Evolutionary conservation across 2,113 vertebrate genomes (phyloP).

Genomic region (Promerops cafer): DNA sequence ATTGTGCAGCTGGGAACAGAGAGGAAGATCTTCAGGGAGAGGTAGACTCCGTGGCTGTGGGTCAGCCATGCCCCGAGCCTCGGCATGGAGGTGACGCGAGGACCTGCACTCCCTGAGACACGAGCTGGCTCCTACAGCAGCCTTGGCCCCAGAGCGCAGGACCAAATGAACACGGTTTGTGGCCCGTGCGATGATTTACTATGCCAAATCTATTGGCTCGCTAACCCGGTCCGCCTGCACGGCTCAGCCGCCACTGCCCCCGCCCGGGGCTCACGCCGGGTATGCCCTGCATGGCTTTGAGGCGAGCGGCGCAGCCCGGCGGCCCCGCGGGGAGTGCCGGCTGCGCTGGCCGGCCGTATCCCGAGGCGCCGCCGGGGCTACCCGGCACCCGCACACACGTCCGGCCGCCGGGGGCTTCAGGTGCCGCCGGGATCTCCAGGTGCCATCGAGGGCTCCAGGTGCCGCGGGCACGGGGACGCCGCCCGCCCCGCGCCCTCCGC

Average conservation of each 20-base stretch:
- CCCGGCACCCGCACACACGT: background rate
- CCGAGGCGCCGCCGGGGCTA: background rate
- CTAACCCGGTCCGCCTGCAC: background rate
- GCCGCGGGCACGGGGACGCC: background rate
- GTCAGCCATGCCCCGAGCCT: background rate
- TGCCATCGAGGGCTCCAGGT: background rate
- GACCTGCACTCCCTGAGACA: fast-evolving
- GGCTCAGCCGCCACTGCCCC: background rate
- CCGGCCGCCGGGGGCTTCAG: background rate
- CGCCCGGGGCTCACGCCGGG: background rate
- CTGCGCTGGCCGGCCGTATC: background rate
- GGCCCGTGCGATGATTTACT: too few relatives aligned
- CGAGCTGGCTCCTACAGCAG: fast-evolving
- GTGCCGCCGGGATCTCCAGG: background rate
- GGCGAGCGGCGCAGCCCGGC: background rate
- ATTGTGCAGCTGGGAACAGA: background rate
- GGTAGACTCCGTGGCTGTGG: fast-evolving
- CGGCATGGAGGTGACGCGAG: fast-evolving
- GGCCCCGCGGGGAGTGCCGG: background rate
- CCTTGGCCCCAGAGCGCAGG: background rate
- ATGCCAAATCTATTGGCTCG: fast-evolving
- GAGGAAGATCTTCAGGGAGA: too few relatives aligned
- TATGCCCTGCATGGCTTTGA: background rate
- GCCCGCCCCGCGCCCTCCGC: background rate
- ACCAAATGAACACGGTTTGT: fast-evolving